Conservation (phyloP, 2,888 invertebrate species). For the Clivina fossor region DNA sequence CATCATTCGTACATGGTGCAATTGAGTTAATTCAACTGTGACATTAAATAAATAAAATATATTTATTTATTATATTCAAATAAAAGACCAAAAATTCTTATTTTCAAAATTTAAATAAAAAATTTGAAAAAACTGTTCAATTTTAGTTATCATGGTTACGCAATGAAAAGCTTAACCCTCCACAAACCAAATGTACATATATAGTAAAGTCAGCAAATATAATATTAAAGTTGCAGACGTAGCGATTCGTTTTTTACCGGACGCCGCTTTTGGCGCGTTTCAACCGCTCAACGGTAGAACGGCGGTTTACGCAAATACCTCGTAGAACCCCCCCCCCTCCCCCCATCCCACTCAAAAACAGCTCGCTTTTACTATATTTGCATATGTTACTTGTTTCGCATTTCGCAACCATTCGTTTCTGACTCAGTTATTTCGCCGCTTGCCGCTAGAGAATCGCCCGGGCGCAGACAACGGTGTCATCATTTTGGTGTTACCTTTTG, state of each 20-base stretch:
- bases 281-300: neutral
- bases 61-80: too few relatives aligned
- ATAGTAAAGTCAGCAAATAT: conserved; percentile 19
- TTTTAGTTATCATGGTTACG: conserved; percentile 26
- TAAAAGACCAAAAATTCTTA: too few relatives aligned
- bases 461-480: too few relatives aligned
- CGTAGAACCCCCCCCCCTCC: too few relatives aligned
- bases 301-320: neutral
- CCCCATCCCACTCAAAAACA: too few relatives aligned
- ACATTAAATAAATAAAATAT: too few relatives aligned
- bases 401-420: neutral
- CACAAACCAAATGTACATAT: too few relatives aligned
- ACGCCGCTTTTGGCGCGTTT: too few relatives aligned
- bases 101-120: too few relatives aligned
- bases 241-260: conserved; percentile 19
- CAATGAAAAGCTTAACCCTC: conserved; percentile 23
- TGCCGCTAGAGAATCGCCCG: too few relatives aligned
- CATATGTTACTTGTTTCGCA: conserved; percentile 25
- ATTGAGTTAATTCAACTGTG: too few relatives aligned
- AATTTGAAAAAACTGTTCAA: conserved; percentile 10
- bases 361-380: conserved; percentile 14
- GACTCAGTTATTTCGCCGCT: conserved; percentile 17
- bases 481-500: conserved; percentile 15
- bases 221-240: conserved; percentile 23
- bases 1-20: too few relatives aligned